Conservation (phyloP, 2,113 vertebrate species). For the Tetrao urogallus region DNA sequence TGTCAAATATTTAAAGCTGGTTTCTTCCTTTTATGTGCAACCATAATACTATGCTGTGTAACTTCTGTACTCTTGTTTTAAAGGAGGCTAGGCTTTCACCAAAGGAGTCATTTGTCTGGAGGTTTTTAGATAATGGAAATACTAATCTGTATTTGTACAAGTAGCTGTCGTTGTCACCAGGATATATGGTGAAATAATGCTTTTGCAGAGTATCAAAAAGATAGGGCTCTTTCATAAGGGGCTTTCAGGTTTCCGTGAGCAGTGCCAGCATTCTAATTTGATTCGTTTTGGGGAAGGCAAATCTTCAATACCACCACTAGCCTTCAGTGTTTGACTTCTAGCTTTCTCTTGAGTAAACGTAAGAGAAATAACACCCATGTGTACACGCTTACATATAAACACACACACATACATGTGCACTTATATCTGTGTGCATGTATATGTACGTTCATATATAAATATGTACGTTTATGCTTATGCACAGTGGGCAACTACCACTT, state of each 20-base stretch:
- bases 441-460: too few relatives aligned
- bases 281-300: constrained; percentile 39
- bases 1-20: background rate
- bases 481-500: background rate
- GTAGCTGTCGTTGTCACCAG: background rate
- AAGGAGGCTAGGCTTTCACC: background rate
- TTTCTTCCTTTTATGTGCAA: background rate
- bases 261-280: constrained; percentile 26
- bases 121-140: constrained; percentile 30
- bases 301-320: background rate
- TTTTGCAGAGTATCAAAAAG: constrained; percentile 5
- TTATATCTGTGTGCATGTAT: background rate
- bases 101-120: background rate
- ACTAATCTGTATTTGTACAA: constrained; percentile 11
- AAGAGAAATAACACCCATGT: accelerated
- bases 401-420: background rate
- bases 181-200: background rate
- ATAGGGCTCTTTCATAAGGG: background rate
- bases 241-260: constrained; percentile 4
- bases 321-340: background rate
- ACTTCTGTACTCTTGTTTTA: background rate
- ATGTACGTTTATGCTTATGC: background rate
- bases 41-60: background rate
- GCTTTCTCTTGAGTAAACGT: background rate
- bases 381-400: background rate